Conservation (phyloP, 1,140 invertebrate genomes). For the Latrodectus geometricus region DNA sequence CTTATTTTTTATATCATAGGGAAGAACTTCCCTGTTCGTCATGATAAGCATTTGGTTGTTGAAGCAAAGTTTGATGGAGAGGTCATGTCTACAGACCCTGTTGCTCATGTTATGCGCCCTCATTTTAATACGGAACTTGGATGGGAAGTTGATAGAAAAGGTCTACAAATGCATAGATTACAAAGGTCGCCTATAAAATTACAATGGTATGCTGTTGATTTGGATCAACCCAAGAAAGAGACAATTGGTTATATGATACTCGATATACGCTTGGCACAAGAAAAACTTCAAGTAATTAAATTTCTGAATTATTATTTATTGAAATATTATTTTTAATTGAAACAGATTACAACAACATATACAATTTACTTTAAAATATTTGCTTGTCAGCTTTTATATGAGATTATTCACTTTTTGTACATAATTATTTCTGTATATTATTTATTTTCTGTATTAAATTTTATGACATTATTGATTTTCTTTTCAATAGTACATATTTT, state of each 20-base stretch:
- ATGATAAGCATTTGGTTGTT: slow-evolving; percentile 67
- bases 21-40: slow-evolving; percentile 69
- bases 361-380: neutral
- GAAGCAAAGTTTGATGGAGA: slow-evolving; percentile 73
- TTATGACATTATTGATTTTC: too few relatives aligned
- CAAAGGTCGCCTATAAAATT: slow-evolving; percentile 71
- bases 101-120: slow-evolving; percentile 68
- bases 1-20: slow-evolving; percentile 64
- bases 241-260: slow-evolving; percentile 71
- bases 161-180: slow-evolving; percentile 70
- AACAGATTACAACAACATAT: neutral
- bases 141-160: slow-evolving; percentile 72
- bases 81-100: slow-evolving; percentile 70
- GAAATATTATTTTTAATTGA: slow-evolving; percentile 44
- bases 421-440: neutral
- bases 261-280: slow-evolving; percentile 70
- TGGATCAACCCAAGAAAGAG: slow-evolving; percentile 67
- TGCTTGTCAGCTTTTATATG: neutral
- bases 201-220: slow-evolving; percentile 69
- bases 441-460: too few relatives aligned
- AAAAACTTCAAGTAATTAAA: slow-evolving; percentile 66
- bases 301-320: too few relatives aligned
- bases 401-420: too few relatives aligned
- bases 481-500: too few relatives aligned
- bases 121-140: slow-evolving; percentile 72